A percentile compares a stretch with the other conserved stretches of the same genome.
Evolutionary conservation across 2,888 invertebrate genomes (phyloP).

Genomic region (Anorthoa munda): DNA sequence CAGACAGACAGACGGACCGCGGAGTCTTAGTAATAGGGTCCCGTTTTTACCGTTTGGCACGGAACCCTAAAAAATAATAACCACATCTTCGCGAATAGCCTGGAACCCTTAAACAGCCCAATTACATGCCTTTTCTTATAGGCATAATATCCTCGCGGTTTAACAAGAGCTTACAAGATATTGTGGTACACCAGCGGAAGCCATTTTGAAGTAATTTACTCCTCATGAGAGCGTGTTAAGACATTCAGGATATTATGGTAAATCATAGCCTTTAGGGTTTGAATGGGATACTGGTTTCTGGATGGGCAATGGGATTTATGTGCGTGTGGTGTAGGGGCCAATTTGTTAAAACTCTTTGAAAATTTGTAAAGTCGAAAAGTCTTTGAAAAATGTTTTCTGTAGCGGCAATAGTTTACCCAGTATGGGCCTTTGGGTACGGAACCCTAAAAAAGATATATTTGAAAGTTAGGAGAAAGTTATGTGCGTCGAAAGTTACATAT

Average conservation of each 20-base stretch:
- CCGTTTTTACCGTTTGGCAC: too few species aligned
- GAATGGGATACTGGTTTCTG: not conserved
- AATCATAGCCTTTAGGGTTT: constrained; percentile 31
- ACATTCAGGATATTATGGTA: constrained; percentile 24
- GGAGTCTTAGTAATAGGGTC: too few species aligned
- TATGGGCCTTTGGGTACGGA: too few species aligned
- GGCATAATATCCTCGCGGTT: constrained; percentile 37
- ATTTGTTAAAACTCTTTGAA: too few species aligned
- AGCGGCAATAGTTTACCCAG: too few species aligned
- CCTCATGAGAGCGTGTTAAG: constrained; percentile 44
- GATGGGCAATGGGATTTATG: not conserved
- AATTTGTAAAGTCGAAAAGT: too few species aligned
- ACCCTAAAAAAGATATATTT: too few species aligned
- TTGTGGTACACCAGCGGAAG: constrained; percentile 49
- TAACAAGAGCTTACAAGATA: constrained; percentile 38
- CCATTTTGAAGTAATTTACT: constrained; percentile 48
- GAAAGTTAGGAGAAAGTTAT: too few species aligned
- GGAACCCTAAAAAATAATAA: constrained; percentile 1
- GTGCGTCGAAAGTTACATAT: too few species aligned
- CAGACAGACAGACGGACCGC: too few species aligned
- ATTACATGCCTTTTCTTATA: constrained; percentile 27
- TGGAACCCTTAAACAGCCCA: constrained; percentile 26
- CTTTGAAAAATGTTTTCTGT: too few species aligned
- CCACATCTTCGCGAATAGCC: constrained; percentile 10
- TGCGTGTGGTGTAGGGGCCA: too few species aligned